Evolutionary conservation across 2,113 vertebrate genomes (phyloP), one percentile per base, ranked within the genome.

Genomic region (Falcunculus frontatus): DNA sequence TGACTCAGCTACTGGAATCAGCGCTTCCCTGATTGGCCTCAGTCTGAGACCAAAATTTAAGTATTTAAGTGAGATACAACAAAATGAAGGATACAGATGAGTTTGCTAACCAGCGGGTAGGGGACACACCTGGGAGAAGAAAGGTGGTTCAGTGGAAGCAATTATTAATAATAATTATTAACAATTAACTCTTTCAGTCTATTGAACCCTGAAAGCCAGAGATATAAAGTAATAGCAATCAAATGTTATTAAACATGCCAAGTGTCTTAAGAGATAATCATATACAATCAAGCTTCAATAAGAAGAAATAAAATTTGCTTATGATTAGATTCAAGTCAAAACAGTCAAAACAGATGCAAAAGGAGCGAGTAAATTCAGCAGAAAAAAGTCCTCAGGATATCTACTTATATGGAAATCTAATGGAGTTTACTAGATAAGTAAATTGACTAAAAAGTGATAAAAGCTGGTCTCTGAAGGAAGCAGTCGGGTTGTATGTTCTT

Each of bases 1-100:
- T 97, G 92, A 96, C 90, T 97, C 87, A 94, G 94, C 84, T 92
- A 63, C 84, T 90, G 92, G 80, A 97, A 94, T 67, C 72, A 4
- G 60, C 3, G 0, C 30, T 96, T 96, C 87, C 77, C 62, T 95
- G 68, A 47, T 79, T 64, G 33, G 44, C 65, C 72, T 93, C 37
- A 4, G 57, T 83, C 4, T 55, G 87, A 87, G 69, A 49, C n/a
- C 89, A 92, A 78, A 96, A 90, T 96, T 96, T 86, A 95, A 94
- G 81, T 32, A 72, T 74, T 84, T 87, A 92, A 92, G 42, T 57
- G 50, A 69, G 22, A 63, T 11, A 35, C 16, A 52, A 26, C 41
- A 37, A 93, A 68, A 90, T 59, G 39, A 94, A 74, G 37, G n/a
- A 9, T 25, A 37, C 39, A 84, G 76, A 46, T 52, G 62, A 42